phyloP scores from a whole-genome alignment of 2,888 invertebrate genomes.

The Tholera decimalis region DNA sequence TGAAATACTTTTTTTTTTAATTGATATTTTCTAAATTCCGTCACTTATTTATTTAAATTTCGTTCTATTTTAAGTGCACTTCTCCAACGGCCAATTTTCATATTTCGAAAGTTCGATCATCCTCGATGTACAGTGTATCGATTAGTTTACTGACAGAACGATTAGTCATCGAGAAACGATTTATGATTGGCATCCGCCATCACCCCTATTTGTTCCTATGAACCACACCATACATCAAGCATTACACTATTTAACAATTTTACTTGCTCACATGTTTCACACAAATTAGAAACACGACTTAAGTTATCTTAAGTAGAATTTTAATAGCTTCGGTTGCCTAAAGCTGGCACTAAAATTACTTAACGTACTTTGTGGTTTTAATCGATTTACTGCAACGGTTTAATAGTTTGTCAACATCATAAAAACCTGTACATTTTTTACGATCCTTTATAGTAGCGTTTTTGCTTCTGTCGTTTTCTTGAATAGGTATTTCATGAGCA shows the following conservation, averaged over 20 bases:
- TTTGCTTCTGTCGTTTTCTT: slow-evolving; percentile 14
- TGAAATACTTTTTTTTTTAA: too few relatives aligned
- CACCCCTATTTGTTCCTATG: slow-evolving; percentile 71
- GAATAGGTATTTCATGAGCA: background rate
- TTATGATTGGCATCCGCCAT: slow-evolving; percentile 74
- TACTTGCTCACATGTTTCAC: slow-evolving; percentile 71
- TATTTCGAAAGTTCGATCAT: slow-evolving; percentile 61
- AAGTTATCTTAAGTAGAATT: slow-evolving; percentile 83
- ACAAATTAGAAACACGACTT: slow-evolving; percentile 84
- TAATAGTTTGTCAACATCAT: slow-evolving; percentile 63
- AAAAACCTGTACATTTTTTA: slow-evolving; percentile 45
- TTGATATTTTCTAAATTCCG: slow-evolving; percentile 17
- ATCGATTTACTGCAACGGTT: slow-evolving; percentile 54
- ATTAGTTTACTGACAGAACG: slow-evolving; percentile 80
- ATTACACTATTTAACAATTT: slow-evolving; percentile 68
- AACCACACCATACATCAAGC: slow-evolving; percentile 73
- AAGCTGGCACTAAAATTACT: slow-evolving; percentile 66
- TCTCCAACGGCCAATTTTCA: slow-evolving; percentile 50
- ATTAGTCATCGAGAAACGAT: slow-evolving; percentile 74
- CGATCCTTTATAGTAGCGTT: slow-evolving; percentile 39
- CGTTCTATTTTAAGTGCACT: slow-evolving; percentile 20
- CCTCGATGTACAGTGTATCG: slow-evolving; percentile 74
- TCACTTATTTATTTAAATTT: background rate
- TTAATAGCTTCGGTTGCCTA: slow-evolving; percentile 72
- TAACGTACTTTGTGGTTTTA: slow-evolving; percentile 51